Base-by-base conservation (phyloP, 2,888 invertebrate species). In the Himalopsyche kuldschensis region DNA sequence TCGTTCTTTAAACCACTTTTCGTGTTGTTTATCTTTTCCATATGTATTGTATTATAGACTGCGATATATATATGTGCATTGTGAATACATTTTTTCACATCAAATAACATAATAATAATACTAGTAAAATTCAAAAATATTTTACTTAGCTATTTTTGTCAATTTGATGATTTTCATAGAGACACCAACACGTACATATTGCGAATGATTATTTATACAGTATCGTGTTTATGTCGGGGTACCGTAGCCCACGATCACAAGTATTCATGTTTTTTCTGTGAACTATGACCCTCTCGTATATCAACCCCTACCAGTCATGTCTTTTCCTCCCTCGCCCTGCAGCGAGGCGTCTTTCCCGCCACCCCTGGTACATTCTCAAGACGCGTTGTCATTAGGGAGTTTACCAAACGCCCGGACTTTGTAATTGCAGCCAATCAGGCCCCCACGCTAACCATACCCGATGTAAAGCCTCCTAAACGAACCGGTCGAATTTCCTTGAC, bases 401-500 rank as follows among this genome's bases (percentile, higher is more conserved):
- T 84, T 78, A 35, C 79, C 24, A 47, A 83, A 83, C 47, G 80
- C 81, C 81, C 81, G 63, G 35, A 55, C 69, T 82, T 77, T 78
- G 84, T 85, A 85, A 85, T 85, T 85, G 85, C 83, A 82, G 76
- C 81, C 85, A 82, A 85, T 85, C 82, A 80, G n/a, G 31, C 30
- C 80, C 80, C 55, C 81, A 55, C 32, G n/a, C 78, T 27, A 81
- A n/a, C 32, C 31, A 47, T 35, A 77, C 81, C 55, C 48, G 32
- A 31, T 31, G 30, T 75, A 75, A 75, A 75, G 75, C 75, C 75
- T 75, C 32, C 30, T 75, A 75, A 75, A 75, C 75, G 75, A 75
- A 75, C 31, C 75, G 31, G 32, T 75, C 55, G 55, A 55, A 55
- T 55, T 55, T 55, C 8, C 4, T 20, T 24, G 75, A 75, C 35